Evolutionary conservation across 2,797 vertebrate species (phyloP), one percentile per base, ranked within the genome.

Genomic region (Emys orbicularis): DNA sequence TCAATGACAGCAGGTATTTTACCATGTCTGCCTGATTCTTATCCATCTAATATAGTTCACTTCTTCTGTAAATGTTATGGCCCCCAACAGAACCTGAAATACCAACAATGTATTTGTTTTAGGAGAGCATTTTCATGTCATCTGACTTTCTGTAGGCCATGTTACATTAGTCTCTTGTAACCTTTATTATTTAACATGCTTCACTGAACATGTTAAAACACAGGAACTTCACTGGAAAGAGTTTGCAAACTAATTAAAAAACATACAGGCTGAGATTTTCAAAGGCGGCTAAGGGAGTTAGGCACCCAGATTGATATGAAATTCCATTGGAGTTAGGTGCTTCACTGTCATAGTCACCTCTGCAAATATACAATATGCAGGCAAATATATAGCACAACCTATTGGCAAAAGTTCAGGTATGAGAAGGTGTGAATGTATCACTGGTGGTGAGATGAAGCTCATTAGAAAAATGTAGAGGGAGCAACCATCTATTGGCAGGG

Each of bases 61-160:
- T 94, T 95, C 91, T 31, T 61, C 81, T 0, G 2, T 44, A 59
- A 0, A 0, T 18, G 10, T 2, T 82, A 52, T 0, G 21, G 57
- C 81, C 29, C 19, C 29, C 54, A 77, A 90, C 84, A 29, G 82
- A 88, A 89, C 82, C 59, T 82, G 92, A 83, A 94, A 95, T 12
- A 5, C 87, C 79, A 94, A 47, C 1, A 0, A 41, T 76, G 91
- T 5, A 90, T 84, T 11, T 98, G 96, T 97, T 98, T 98, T 85
- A 91, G 92, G 96, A 84, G 84, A 68, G 25, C n/a, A 9, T 81
- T 53, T 68, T 37, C 65, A 21, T 37, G 34, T 37, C 19, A 18
- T 41, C 65, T 68, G 65, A 37, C n/a, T 21, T 49, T 41, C n/a
- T 15, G 12, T 47, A 44, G 94, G 94, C 77, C 87, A 94, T 72